Evolutionary conservation across 1,140 invertebrate species (phyloP).

Genomic region (Papilio glaucus): DNA sequence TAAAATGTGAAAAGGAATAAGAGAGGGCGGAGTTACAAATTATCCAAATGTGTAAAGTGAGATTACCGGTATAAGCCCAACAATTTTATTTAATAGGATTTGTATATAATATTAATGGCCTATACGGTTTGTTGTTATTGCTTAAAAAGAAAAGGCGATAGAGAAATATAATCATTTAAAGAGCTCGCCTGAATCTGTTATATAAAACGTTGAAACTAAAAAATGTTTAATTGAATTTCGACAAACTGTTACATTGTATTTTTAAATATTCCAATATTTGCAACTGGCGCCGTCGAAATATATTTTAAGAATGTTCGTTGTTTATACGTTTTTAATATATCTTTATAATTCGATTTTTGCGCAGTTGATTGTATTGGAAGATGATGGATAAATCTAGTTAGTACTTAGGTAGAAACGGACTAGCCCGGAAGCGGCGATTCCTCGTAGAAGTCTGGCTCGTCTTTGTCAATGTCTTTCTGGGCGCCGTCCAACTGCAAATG

Average conservation of each 20-base stretch:
- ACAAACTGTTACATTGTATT: conserved; percentile 17
- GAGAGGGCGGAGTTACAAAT: not conserved
- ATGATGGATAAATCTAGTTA: not conserved
- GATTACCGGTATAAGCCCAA: not conserved
- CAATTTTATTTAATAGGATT: too few species aligned
- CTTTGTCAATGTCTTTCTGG: conserved; percentile 89
- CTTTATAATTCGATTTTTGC: not conserved
- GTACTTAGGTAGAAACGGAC: not conserved
- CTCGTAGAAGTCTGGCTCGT: conserved; percentile 96
- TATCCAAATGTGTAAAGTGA: too few species aligned
- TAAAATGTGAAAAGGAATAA: not conserved
- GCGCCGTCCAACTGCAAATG: conserved; percentile 90
- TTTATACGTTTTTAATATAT: not conserved
- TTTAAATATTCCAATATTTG: not conserved
- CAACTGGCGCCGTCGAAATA: not conserved
- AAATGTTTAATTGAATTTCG: not conserved
- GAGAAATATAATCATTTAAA: not conserved
- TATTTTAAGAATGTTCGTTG: not conserved
- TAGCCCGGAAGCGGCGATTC: conserved; percentile 91
- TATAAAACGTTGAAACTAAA: too few species aligned
- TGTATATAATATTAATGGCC: too few species aligned
- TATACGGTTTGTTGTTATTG: too few species aligned
- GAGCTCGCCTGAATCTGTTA: not conserved
- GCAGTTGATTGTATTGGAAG: not conserved
- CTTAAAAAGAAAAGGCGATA: too few species aligned